Evolutionary conservation across 2,113 vertebrate species (phyloP).

Genomic region (Silurus glanis): DNA sequence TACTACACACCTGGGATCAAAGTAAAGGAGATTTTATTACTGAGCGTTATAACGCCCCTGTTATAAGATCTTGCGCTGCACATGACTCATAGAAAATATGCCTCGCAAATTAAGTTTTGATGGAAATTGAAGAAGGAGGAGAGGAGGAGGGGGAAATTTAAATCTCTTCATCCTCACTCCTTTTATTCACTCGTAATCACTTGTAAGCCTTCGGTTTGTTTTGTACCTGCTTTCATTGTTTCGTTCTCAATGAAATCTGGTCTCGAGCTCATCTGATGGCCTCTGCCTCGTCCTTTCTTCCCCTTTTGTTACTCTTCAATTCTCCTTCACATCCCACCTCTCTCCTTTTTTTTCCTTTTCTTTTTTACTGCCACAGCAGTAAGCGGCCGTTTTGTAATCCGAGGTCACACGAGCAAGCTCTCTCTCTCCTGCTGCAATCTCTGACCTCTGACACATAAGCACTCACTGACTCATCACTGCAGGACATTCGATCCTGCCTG

Average conservation of each 20-base stretch:
- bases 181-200: too few relatives aligned
- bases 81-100: not conserved
- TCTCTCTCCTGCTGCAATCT: conserved; percentile 23
- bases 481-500: conserved; percentile 23
- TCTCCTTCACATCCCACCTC: not conserved
- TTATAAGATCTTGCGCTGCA: not conserved
- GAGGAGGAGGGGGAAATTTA: conserved; percentile 4
- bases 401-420: conserved; percentile 1
- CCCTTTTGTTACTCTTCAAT: not conserved
- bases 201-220: not conserved
- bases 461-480: conserved; percentile 28
- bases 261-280: not conserved
- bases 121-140: not conserved
- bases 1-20: not conserved
- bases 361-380: not conserved
- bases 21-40: not conserved
- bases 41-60: not conserved
- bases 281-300: not conserved
- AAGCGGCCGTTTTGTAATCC: conserved; percentile 18
- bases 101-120: conserved; percentile 9
- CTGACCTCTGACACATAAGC: conserved; percentile 19
- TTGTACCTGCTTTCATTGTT: conserved; percentile 15
- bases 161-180: not conserved
- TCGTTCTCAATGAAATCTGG: not conserved
- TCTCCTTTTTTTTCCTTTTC: not conserved